A percentile compares a stretch with the other conserved stretches of the same genome.
Conservation (phyloP, 1,140 invertebrate species). For the Megathymus violae region DNA sequence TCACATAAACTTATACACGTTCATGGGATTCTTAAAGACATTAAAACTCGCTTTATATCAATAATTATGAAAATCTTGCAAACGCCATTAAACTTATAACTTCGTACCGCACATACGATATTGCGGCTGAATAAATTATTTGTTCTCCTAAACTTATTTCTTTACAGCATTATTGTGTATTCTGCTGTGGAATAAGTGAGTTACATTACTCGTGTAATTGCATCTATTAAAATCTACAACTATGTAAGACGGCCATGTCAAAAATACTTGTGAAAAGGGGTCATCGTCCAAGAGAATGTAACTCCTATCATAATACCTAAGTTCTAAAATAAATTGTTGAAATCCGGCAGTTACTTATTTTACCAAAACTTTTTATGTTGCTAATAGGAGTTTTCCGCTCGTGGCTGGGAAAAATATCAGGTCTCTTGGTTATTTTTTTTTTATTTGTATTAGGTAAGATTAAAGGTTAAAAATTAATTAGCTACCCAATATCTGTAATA, state of each 20-base stretch:
- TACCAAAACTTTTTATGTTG: too few species aligned
- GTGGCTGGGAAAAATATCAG: too few species aligned
- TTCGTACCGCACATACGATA: slow-evolving; percentile 13
- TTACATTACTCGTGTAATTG: slow-evolving; percentile 21
- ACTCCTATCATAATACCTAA: background rate
- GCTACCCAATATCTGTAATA: too few species aligned
- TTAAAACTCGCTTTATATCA: slow-evolving; percentile 18
- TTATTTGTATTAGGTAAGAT: too few species aligned
- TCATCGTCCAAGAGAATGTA: background rate
- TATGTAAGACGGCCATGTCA: slow-evolving; percentile 21
- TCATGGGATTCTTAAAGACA: slow-evolving; percentile 3
- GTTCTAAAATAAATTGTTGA: slow-evolving; percentile 5
- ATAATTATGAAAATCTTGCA: slow-evolving; percentile 8
- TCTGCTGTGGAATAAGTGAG: slow-evolving; percentile 15
- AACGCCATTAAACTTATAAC: background rate
- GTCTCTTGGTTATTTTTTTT: too few species aligned
- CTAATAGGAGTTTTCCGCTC: background rate
- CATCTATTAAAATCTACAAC: slow-evolving; percentile 25
- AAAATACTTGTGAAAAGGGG: background rate
- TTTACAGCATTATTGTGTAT: background rate
- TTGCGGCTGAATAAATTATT: slow-evolving; percentile 19
- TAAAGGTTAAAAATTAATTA: too few species aligned
- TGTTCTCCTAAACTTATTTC: background rate
- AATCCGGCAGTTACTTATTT: too few species aligned
- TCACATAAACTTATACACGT: background rate